phyloP scores from a whole-genome alignment of 1,140 invertebrate species.

The Stegodyphus dumicola region DNA sequence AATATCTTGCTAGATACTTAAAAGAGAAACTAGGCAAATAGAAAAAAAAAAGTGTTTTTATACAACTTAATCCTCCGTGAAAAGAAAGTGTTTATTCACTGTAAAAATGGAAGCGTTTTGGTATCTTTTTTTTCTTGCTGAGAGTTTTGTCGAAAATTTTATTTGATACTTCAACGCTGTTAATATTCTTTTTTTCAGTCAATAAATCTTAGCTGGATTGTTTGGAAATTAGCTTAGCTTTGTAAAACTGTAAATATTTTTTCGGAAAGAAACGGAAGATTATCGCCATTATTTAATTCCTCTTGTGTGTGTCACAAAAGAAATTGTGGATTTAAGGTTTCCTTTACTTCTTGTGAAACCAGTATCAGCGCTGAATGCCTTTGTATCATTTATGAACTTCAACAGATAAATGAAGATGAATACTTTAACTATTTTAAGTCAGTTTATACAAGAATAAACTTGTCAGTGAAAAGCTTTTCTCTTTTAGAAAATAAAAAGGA shows the following conservation, averaged over 20 bases:
- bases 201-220: constrained; percentile 58
- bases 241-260: constrained; percentile 59
- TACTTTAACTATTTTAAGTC: not conserved
- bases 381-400: constrained; percentile 57
- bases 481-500: too few species aligned
- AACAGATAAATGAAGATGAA: constrained; percentile 15
- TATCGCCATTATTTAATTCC: constrained; percentile 59
- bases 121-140: constrained; percentile 13
- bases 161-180: constrained; percentile 49
- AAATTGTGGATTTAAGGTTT: constrained; percentile 37
- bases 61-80: constrained; percentile 55
- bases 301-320: constrained; percentile 44
- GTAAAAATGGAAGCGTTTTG: constrained; percentile 33
- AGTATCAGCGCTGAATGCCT: constrained; percentile 6
- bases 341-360: constrained; percentile 7
- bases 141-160: constrained; percentile 49
- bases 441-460: too few species aligned
- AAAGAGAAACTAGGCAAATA: constrained; percentile 26
- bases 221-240: constrained; percentile 58
- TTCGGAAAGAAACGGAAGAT: constrained; percentile 39
- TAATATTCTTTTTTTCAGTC: constrained; percentile 19
- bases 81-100: constrained; percentile 57
- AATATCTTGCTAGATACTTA: constrained; percentile 56
- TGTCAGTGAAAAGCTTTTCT: too few species aligned
- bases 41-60: constrained; percentile 53